These are phyloP conservation scores for Endomychus coccineus DNA, from an alignment of 2,888 invertebrate genomes.

Conservation along the genomic window DNA sequence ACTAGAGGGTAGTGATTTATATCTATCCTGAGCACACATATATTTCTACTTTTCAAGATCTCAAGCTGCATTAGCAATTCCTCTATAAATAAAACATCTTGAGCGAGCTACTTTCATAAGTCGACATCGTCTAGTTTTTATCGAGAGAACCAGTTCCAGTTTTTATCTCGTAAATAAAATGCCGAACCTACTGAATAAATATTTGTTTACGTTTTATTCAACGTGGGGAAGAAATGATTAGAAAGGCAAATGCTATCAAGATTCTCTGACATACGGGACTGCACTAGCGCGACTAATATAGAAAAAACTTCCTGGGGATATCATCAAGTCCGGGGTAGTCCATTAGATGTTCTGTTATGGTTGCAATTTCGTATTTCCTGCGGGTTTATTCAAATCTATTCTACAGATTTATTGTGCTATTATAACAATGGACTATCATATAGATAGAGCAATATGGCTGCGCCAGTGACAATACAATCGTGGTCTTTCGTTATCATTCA, in stretches of 20 bases:
- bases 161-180: slow-evolving; percentile 13
- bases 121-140: too few species aligned
- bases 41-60: too few species aligned
- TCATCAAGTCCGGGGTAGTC: slow-evolving; percentile 22
- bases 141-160: slow-evolving; percentile 15
- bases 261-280: slow-evolving; percentile 28
- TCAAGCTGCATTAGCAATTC: too few species aligned
- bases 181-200: slow-evolving; percentile 32
- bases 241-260: slow-evolving; percentile 29
- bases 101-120: too few species aligned
- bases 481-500: background rate
- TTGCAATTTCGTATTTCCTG: slow-evolving; percentile 35
- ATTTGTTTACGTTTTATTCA: slow-evolving; percentile 38
- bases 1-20: too few species aligned
- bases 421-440: slow-evolving; percentile 36
- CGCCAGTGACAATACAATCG: background rate
- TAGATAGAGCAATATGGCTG: too few species aligned
- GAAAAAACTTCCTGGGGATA: slow-evolving; percentile 20
- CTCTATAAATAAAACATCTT: too few species aligned
- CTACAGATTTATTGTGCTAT: slow-evolving; percentile 31
- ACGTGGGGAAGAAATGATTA: slow-evolving; percentile 30
- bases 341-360: slow-evolving; percentile 30
- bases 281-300: slow-evolving; percentile 10
- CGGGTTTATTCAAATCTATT: slow-evolving; percentile 35
- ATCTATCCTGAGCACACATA: too few species aligned